Conservation (phyloP, 1,140 invertebrate genomes). For the Schmidtea mediterranea region DNA sequence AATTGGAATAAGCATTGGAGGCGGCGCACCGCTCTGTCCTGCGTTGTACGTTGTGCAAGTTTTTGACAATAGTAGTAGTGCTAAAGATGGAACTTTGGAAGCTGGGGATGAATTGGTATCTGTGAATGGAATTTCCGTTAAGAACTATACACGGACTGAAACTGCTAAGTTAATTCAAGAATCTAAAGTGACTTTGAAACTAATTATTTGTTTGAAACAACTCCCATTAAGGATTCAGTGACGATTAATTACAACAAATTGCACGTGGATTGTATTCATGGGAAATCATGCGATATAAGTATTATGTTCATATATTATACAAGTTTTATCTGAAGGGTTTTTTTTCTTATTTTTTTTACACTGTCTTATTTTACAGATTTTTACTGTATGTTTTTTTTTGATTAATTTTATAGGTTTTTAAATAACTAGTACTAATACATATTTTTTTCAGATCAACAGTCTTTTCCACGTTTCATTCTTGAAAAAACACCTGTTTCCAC, state of each 20-base stretch:
- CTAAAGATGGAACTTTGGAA: slow-evolving; percentile 41
- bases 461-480: too few relatives aligned
- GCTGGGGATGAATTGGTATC: slow-evolving; percentile 82
- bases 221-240: slow-evolving; percentile 42
- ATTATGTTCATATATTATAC: too few relatives aligned
- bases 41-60: slow-evolving; percentile 89
- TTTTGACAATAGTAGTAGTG: slow-evolving; percentile 83
- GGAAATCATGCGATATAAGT: slow-evolving; percentile 60
- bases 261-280: slow-evolving; percentile 73
- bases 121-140: slow-evolving; percentile 63
- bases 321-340: too few relatives aligned
- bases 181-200: slow-evolving; percentile 35
- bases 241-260: slow-evolving; percentile 87
- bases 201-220: slow-evolving; percentile 5
- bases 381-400: too few relatives aligned
- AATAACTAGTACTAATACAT: too few relatives aligned
- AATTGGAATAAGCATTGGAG: slow-evolving; percentile 83
- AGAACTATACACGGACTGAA: slow-evolving; percentile 85
- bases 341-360: too few relatives aligned
- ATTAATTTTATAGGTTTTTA: too few relatives aligned
- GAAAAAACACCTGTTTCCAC: too few relatives aligned
- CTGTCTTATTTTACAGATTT: too few relatives aligned
- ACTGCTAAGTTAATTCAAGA: slow-evolving; percentile 90
- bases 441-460: too few relatives aligned
- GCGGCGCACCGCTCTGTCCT: slow-evolving; percentile 67